Evolutionary conservation across 2,113 vertebrate species (phyloP).

Genomic region (Polypterus senegalus): DNA sequence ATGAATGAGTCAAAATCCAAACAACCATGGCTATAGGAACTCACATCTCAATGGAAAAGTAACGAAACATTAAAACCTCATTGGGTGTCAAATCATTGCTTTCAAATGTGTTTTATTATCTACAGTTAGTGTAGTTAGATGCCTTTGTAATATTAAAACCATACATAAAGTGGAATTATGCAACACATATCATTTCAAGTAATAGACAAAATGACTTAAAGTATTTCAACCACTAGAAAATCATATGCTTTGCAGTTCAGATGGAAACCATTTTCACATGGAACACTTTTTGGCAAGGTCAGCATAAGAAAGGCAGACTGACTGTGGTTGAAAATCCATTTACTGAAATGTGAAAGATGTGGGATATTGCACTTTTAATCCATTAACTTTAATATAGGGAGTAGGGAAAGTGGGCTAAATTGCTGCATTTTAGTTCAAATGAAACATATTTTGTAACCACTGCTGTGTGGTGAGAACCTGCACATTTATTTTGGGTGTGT

Average conservation of each 20-base stretch:
- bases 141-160: too few relatives aligned
- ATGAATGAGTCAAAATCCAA: too few relatives aligned
- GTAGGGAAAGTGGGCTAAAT: conserved; percentile 5
- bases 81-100: too few relatives aligned
- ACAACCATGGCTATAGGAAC: too few relatives aligned
- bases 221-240: neutral
- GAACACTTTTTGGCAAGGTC: neutral
- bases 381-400: neutral
- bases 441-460: neutral
- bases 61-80: too few relatives aligned
- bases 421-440: conserved; percentile 1
- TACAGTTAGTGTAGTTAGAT: too few relatives aligned
- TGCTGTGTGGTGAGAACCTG: too few relatives aligned
- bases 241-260: neutral
- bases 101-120: too few relatives aligned
- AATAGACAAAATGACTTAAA: neutral
- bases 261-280: conserved; percentile 4
- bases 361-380: neutral
- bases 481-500: conserved; percentile 16
- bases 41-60: too few relatives aligned
- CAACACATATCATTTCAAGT: neutral
- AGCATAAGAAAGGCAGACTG: neutral
- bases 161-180: neutral
- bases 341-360: conserved; percentile 6
- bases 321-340: conserved; percentile 3